phyloP scores from a whole-genome alignment of 2,113 vertebrate species.

The Brachyhypopomus gauderio region DNA sequence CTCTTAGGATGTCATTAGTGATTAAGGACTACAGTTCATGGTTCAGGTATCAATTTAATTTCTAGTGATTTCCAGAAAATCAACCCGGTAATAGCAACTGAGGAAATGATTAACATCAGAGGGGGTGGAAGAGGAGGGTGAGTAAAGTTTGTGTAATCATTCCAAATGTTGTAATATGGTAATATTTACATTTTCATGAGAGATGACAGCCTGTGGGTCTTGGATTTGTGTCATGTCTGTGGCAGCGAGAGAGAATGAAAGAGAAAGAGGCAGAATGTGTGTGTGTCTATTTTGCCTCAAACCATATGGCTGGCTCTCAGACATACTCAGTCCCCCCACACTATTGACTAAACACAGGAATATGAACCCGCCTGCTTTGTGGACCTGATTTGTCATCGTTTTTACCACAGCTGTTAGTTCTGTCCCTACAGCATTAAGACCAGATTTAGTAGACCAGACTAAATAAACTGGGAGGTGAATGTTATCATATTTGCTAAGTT shows the following conservation, averaged over 20 bases:
- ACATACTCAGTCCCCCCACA: conserved; percentile 45
- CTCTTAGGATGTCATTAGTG: conserved; percentile 27
- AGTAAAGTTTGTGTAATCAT: conserved; percentile 56
- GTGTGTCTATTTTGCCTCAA: conserved; percentile 55
- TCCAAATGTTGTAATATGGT: conserved; percentile 63
- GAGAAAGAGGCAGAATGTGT: conserved; percentile 17
- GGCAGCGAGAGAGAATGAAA: conserved; percentile 22
- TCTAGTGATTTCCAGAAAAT: conserved; percentile 67
- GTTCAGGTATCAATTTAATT: conserved; percentile 56
- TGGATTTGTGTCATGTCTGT: conserved; percentile 67
- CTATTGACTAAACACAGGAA: conserved; percentile 47
- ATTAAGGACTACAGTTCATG: not conserved
- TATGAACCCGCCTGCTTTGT: conserved; percentile 43
- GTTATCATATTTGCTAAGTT: conserved; percentile 5
- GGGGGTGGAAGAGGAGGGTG: conserved; percentile 53
- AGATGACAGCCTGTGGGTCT: conserved; percentile 62
- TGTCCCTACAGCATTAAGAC: conserved; percentile 19
- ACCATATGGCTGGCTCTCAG: conserved; percentile 50
- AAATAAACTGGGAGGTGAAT: conserved; percentile 5
- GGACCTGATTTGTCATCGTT: conserved; percentile 53
- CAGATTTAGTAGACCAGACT: conserved; percentile 29
- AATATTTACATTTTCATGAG: conserved; percentile 67
- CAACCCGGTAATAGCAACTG: conserved; percentile 43
- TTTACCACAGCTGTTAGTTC: conserved; percentile 39
- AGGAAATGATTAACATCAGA: conserved; percentile 72